These are phyloP conservation scores for Sprattus sprattus DNA, from an alignment of 2,113 vertebrate species.

Conservation along the genomic window DNA sequence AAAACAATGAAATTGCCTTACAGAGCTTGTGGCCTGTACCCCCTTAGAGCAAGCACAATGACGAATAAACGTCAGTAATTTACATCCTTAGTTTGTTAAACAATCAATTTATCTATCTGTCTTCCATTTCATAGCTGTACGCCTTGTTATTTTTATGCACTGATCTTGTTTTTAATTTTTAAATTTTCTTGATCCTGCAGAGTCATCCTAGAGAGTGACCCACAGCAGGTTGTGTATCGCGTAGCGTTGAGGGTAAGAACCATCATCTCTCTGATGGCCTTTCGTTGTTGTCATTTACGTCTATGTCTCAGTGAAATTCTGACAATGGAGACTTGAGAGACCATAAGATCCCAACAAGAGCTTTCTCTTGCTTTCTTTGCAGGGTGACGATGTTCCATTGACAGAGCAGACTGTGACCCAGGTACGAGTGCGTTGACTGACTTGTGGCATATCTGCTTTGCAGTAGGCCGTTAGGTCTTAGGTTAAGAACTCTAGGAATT, in stretches of 20 bases:
- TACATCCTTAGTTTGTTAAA: neutral
- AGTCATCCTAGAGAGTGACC: conserved; percentile 86
- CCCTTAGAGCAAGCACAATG: no score
- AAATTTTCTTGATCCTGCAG: conserved; percentile 59
- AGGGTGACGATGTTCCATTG: conserved; percentile 87
- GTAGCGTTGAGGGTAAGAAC: conserved; percentile 81
- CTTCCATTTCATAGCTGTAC: neutral
- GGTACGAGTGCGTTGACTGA: conserved; percentile 62
- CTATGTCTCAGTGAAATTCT: no score
- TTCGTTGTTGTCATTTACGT: neutral
- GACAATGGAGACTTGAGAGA: no score
- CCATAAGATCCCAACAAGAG: neutral
- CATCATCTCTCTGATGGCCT: neutral
- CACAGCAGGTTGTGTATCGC: conserved; percentile 85
- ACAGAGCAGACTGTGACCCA: conserved; percentile 89
- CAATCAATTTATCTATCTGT: neutral
- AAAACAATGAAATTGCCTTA: no score
- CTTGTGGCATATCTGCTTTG: neutral
- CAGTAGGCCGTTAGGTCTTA: neutral
- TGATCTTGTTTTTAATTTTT: neutral
- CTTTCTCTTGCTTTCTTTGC: conserved; percentile 24
- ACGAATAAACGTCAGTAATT: no score
- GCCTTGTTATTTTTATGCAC: neutral
- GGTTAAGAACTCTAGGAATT: neutral
- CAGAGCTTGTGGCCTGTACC: no score